Base-by-base conservation (phyloP, 2,888 invertebrate species). In the Dicranocentrus wangi region DNA sequence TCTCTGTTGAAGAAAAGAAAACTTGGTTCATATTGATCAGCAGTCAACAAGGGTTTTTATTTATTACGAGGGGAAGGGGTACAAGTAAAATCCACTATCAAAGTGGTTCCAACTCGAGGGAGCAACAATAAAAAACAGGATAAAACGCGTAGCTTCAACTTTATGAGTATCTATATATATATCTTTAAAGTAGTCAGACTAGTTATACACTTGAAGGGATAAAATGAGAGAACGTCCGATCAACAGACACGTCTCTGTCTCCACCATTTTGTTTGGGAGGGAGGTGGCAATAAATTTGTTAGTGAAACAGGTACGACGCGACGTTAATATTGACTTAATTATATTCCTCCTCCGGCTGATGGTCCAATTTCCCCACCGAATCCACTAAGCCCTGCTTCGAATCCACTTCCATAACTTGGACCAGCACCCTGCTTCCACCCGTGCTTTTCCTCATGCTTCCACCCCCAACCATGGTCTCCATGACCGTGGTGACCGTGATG, bases 391-490 rank as follows among this genome's bases (percentile, higher is more conserved):
- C 70, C n/a, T n/a, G n/a, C 70, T 10, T 42, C 70, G 25, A 71
- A 60, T 13, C 71, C 71, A 61, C 43, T 71, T 17, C 71, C 60
- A 27, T 71, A 43, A 19, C 71, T 71, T 15, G 28, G 27, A n/a
- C n/a, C n/a, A n/a, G n/a, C n/a, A n/a, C n/a, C n/a, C n/a, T n/a
- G n/a, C n/a, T n/a, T n/a, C n/a, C n/a, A n/a, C n/a, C n/a, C n/a
- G n/a, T n/a, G n/a, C n/a, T n/a, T n/a, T n/a, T n/a, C 1, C 10
- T 10, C 25, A 39, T 58, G 32, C 51, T 25, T 51, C 17, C 51
- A 51, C 3, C 51, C 8, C 39, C 13, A 13, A 7, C 7, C 39
- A 39, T 13, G 13, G 7, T 39, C 7, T 39, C 28, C 8, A 60
- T 60, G n/a, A n/a, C 28, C 27, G 27, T 25, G 15, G 15, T 60